Conservation (phyloP, 23 tunicate genomes). For the Aplidium turbinatum region DNA sequence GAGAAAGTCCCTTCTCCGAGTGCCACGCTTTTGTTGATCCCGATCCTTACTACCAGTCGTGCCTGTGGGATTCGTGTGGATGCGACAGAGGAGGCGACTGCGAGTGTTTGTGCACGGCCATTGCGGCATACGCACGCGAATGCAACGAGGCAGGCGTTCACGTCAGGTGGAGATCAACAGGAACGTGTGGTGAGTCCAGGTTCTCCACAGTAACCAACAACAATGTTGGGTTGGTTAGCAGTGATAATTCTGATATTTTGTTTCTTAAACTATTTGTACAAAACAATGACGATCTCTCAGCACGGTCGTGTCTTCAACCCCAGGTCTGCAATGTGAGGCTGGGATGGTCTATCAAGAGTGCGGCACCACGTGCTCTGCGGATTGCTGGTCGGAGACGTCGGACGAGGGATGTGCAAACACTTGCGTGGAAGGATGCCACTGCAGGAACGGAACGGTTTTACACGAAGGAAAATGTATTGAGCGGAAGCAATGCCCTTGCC, state of each 20-base stretch:
- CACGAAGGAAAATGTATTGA: slow-evolving; percentile 83
- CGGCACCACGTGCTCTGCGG: slow-evolving; percentile 66
- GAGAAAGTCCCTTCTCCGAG: slow-evolving; percentile 59
- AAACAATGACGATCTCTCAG: no score
- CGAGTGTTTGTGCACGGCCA: slow-evolving; percentile 94
- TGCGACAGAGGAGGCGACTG: slow-evolving; percentile 98
- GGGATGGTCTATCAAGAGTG: slow-evolving; percentile 87
- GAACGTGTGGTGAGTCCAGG: slow-evolving; percentile 76
- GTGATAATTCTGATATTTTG: no score
- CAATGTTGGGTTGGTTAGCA: no score
- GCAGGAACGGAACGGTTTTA: slow-evolving; percentile 79
- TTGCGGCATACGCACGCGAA: slow-evolving; percentile 84
- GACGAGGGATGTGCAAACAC: slow-evolving; percentile 71
- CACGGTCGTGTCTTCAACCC: no score
- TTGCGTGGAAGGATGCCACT: slow-evolving; percentile 93
- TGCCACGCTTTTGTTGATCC: slow-evolving; percentile 83
- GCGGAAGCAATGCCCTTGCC: slow-evolving; percentile 83
- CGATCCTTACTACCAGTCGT: slow-evolving; percentile 79
- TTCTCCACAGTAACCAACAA: no score
- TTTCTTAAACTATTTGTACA: no score
- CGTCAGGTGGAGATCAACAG: slow-evolving; percentile 88
- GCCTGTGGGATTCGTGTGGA: slow-evolving; percentile 97
- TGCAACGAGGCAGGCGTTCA: slow-evolving; percentile 80
- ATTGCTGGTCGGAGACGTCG: slow-evolving; percentile 50
- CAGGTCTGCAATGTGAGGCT: slow-evolving; percentile 86